phyloP scores from a whole-genome alignment of 2,113 vertebrate genomes.

The Channa argus region DNA sequence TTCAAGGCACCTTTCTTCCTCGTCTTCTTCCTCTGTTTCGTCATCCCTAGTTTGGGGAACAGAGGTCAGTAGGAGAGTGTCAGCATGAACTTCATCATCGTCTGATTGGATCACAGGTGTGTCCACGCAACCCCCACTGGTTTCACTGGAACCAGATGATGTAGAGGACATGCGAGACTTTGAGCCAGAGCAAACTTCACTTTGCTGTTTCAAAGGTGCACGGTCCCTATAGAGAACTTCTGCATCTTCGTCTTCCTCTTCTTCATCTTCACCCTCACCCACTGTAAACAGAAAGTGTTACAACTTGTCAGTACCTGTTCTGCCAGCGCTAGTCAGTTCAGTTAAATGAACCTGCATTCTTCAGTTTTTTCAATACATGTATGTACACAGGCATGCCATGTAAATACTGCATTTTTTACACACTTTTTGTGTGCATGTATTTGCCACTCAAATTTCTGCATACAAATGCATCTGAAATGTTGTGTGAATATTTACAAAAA shows the following conservation, averaged over 20 bases:
- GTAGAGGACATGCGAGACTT: slow-evolving; percentile 88
- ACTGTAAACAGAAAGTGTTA: slow-evolving; percentile 47
- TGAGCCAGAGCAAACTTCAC: slow-evolving; percentile 60
- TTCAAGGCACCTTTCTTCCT: slow-evolving; percentile 54
- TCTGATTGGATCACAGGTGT: slow-evolving; percentile 92
- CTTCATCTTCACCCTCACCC: slow-evolving; percentile 63
- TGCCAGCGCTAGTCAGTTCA: background rate
- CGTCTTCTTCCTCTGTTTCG: slow-evolving; percentile 77
- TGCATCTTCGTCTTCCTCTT: slow-evolving; percentile 68
- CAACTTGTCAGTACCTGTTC: background rate
- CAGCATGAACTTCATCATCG: slow-evolving; percentile 87
- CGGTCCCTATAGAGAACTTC: slow-evolving; percentile 80
- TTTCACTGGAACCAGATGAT: slow-evolving; percentile 87
- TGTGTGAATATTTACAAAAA: too few species aligned
- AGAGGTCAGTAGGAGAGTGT: slow-evolving; percentile 80
- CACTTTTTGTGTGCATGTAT: too few species aligned
- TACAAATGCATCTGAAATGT: background rate
- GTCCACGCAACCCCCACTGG: slow-evolving; percentile 84
- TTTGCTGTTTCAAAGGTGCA: slow-evolving; percentile 75
- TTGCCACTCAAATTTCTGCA: background rate
- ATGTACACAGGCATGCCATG: background rate
- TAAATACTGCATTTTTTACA: too few species aligned
- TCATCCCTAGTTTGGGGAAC: slow-evolving; percentile 67
- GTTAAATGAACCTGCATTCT: background rate
- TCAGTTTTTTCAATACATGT: background rate